Evolutionary conservation across 2,113 vertebrate genomes (phyloP).

Genomic region (Charina bottae): DNA sequence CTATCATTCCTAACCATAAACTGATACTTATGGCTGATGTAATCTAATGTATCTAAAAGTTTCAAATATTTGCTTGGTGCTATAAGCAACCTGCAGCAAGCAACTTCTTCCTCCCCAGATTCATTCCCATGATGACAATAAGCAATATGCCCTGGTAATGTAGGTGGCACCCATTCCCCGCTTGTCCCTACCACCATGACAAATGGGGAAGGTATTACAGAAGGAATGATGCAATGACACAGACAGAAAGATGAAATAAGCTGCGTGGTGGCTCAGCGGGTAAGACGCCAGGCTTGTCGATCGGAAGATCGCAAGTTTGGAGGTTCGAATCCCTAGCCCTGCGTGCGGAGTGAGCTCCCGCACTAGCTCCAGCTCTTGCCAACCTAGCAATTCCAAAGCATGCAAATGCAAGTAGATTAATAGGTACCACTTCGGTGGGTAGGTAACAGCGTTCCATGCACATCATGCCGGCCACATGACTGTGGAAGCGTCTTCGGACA

Average conservation of each 20-base stretch:
- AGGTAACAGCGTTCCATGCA: too few relatives aligned
- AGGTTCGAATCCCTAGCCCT: too few relatives aligned
- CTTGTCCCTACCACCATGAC: background rate
- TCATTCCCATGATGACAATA: background rate
- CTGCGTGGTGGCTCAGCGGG: too few relatives aligned
- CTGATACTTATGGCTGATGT: background rate
- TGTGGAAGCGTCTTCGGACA: too few relatives aligned
- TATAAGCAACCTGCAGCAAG: background rate
- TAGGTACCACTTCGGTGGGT: too few relatives aligned
- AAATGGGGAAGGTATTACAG: background rate
- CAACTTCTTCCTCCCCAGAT: background rate
- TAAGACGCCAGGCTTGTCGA: too few relatives aligned
- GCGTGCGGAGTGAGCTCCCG: too few relatives aligned
- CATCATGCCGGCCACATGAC: too few relatives aligned
- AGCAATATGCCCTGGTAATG: background rate
- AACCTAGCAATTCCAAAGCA: too few relatives aligned
- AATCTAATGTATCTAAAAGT: background rate
- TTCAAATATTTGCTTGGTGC: background rate
- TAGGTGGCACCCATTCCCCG: background rate
- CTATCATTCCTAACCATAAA: background rate
- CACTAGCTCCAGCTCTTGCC: too few relatives aligned
- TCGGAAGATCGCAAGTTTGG: too few relatives aligned
- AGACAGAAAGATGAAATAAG: background rate
- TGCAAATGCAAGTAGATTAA: too few relatives aligned
- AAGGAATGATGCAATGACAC: background rate